phyloP scores from a whole-genome alignment of 2,888 invertebrate species.

The Athalia circularis region DNA sequence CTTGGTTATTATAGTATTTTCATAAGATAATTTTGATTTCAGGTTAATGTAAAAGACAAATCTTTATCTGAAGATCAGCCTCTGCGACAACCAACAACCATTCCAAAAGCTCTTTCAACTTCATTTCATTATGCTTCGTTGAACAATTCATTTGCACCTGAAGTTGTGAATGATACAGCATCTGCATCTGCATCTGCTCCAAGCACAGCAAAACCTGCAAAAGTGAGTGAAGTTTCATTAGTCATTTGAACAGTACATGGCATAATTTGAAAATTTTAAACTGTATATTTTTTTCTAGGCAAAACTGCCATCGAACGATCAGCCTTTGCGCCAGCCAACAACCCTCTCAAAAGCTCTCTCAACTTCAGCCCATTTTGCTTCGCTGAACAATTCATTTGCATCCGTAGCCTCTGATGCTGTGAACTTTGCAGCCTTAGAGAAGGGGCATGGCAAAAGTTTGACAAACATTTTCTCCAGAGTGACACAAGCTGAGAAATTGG shows the following conservation, averaged over 20 bases:
- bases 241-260: neutral
- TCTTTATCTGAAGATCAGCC: neutral
- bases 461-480: neutral
- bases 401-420: neutral
- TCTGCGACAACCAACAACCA: neutral
- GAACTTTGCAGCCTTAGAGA: neutral
- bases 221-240: neutral
- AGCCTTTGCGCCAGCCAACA: constrained; percentile 26
- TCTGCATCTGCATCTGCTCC: no score
- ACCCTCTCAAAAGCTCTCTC: neutral
- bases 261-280: neutral
- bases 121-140: neutral
- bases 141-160: neutral
- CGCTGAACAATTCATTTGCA: constrained; percentile 2
- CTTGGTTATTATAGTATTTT: no score
- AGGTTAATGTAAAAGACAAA: no score
- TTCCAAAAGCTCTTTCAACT: neutral
- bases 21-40: no score
- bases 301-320: neutral
- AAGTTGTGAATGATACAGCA: neutral
- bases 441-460: neutral
- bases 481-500: neutral
- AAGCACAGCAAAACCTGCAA: neutral
- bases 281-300: neutral
- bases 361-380: neutral